Percentiles rank a stretch among this genome's conserved stretches.
These are phyloP conservation scores for Hecatera dysodea DNA, from an alignment of 2,888 invertebrate genomes.

Conservation along the genomic window DNA sequence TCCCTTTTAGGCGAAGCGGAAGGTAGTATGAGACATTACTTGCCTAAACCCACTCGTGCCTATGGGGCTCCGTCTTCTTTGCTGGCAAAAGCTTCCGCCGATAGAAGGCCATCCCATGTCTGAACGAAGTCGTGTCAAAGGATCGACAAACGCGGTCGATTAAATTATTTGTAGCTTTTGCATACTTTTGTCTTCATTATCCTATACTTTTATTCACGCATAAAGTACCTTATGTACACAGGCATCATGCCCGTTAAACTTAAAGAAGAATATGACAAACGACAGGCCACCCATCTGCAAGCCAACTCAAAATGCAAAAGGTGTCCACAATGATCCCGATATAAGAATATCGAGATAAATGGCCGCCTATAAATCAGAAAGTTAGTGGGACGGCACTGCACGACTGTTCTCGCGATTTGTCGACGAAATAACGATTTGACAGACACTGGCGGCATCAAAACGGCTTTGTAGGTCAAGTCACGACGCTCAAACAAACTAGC, in stretches of 20 bases:
- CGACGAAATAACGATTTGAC: constrained; percentile 78
- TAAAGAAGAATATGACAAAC: constrained; percentile 11
- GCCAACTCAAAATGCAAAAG: constrained; percentile 61
- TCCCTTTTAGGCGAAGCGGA: too few relatives aligned
- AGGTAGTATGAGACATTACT: too few relatives aligned
- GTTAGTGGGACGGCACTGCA: constrained; percentile 73
- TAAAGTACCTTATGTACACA: too few relatives aligned
- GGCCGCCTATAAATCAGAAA: constrained; percentile 83
- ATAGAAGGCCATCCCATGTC: too few relatives aligned
- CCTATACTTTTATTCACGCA: too few relatives aligned
- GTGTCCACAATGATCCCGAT: constrained; percentile 59
- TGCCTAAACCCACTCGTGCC: too few relatives aligned
- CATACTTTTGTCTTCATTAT: too few relatives aligned
- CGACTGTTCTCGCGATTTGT: constrained; percentile 74
- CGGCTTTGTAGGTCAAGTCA: constrained; percentile 75
- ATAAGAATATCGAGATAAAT: constrained; percentile 82
- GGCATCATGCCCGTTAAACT: neutral
- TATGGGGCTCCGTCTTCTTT: too few relatives aligned
- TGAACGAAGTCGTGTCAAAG: too few relatives aligned
- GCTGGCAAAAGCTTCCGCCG: too few relatives aligned
- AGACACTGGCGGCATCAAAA: constrained; percentile 70
- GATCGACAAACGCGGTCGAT: too few relatives aligned
- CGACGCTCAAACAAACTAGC: constrained; percentile 68
- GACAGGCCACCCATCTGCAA: neutral
- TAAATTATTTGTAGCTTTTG: too few relatives aligned